A percentile compares a stretch with the other conserved stretches of the same genome.
These are phyloP conservation scores for Fulica atra DNA, from an alignment of 2,113 vertebrate species.

Conservation along the genomic window DNA sequence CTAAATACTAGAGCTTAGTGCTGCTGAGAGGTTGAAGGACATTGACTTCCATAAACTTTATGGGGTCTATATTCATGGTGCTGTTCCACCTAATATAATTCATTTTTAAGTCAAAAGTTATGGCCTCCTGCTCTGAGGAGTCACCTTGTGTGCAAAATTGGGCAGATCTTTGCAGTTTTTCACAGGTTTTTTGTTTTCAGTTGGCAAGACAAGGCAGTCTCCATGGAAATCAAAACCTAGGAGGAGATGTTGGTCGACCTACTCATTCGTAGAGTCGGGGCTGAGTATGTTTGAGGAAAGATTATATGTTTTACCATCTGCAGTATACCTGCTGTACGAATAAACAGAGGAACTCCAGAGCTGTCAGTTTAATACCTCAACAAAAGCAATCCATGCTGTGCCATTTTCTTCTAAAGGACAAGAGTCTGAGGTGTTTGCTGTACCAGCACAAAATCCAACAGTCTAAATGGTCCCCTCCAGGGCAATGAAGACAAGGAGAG, in stretches of 20 bases:
- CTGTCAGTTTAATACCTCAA: background rate
- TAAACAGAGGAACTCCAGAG: background rate
- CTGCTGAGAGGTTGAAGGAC: background rate
- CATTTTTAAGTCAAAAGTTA: background rate
- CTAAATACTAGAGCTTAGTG: background rate
- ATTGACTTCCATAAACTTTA: background rate
- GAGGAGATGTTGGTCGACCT: background rate
- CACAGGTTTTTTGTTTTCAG: no score
- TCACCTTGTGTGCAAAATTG: background rate
- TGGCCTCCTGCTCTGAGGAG: background rate
- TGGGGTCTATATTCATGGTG: background rate
- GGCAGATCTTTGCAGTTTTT: background rate
- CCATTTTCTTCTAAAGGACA: background rate
- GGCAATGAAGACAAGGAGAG: background rate
- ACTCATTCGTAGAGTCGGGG: background rate
- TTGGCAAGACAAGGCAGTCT: background rate
- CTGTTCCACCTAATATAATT: background rate
- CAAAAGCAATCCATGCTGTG: background rate
- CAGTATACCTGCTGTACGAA: background rate
- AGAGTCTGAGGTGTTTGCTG: background rate
- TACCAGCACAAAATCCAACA: background rate
- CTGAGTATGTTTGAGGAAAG: background rate
- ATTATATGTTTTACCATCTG: background rate
- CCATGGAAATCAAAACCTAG: background rate
- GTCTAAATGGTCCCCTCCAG: slow-evolving; percentile 2